Evolutionary conservation across 2,888 invertebrate species (phyloP), one percentile per base, ranked within the genome.

Genomic region (Nymphalis urticae): DNA sequence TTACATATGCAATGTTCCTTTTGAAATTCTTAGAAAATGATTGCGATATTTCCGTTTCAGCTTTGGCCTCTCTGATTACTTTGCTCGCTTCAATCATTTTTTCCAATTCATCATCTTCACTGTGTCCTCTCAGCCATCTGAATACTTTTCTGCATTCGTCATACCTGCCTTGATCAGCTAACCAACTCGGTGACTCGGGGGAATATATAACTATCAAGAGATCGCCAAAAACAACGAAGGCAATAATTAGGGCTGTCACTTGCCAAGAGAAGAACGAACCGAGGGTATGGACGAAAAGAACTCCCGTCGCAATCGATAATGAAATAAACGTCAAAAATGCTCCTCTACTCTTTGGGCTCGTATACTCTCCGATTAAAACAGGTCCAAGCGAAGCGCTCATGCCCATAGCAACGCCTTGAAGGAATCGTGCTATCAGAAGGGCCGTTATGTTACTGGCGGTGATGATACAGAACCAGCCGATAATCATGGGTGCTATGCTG

Each of bases 131-230:
- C 51, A 94, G 87, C 90, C 93, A 94, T 62, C 90, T 84, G 36
- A 94, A 94, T 0, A 94, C 90, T 48, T 84, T 80, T 71, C 90
- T 89, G 0, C 95, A 94, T 54, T 94, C 93, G 0, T 90, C 89
- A 1, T 90, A 85, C 36, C 88, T 87, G 0, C 93, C 93, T 72
- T 93, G 94, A 42, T 93, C 90, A 0, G 94, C 89, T 48, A 95
- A 78, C 95, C 95, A 96, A 70, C 92, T 92, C 0, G 95, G 95
- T 0, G 95, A 94, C 84, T 96, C 96, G 0, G 94, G 95, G 0
- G 89, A 88, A 59, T 80, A 82, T 13, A 85, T 74, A 0, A 87
- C 84, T 42, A 88, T 83, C 2, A 86, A 48, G 32, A 94, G 79
- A 47, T 94, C 89, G 4, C 89, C 74, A 5, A 93, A 77, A 0